phyloP scores from a whole-genome alignment of 2,113 vertebrate genomes.

The Ellobius talpinus region DNA sequence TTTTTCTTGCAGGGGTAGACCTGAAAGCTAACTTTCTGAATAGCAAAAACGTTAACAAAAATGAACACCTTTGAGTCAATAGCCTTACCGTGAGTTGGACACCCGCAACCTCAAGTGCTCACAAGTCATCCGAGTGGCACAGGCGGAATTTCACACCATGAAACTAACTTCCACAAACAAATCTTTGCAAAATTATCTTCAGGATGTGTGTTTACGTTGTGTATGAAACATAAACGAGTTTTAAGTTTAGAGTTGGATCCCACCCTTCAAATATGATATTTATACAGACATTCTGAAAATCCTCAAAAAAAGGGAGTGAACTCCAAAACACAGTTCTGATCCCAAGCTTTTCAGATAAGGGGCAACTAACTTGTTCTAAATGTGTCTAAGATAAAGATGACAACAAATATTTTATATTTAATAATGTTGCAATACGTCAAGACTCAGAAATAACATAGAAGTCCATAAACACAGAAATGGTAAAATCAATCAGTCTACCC shows the following conservation, averaged over 20 bases:
- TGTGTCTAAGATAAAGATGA: constrained; percentile 24
- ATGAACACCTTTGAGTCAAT: neutral
- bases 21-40: neutral
- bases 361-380: neutral
- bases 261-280: neutral
- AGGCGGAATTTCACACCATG: neutral
- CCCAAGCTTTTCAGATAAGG: neutral
- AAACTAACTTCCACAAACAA: neutral
- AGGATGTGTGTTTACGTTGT: neutral
- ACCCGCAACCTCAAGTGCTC: neutral
- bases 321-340: neutral
- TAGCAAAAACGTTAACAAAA: constrained; percentile 26
- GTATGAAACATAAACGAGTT: neutral
- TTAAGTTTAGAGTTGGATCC: neutral
- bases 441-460: neutral
- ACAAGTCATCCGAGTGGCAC: neutral
- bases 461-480: neutral
- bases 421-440: neutral
- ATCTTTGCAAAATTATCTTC: neutral
- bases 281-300: neutral
- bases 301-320: neutral
- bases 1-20: neutral
- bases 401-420: constrained; percentile 21
- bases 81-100: neutral
- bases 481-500: neutral